Base-by-base conservation (phyloP, 2,797 vertebrate species). In the Dendrocincla tyrannina region DNA sequence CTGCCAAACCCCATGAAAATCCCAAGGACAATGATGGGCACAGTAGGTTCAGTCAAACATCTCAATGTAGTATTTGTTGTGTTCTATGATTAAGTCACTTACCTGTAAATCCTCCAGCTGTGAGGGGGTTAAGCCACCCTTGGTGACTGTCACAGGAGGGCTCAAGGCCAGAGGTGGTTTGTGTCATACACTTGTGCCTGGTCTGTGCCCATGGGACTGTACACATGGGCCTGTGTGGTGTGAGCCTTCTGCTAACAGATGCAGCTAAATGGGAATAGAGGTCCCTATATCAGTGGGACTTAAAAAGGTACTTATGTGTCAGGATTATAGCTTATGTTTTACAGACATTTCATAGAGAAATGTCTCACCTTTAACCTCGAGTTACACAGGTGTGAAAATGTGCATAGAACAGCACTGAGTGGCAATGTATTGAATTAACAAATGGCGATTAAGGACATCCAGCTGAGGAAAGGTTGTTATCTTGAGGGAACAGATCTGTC, bases 151-250 rank as follows among this genome's bases (percentile, higher is more conserved):
- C 12, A 3, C 37, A 66, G 33, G 20, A 37, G 56, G 44, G 25
- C 35, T 81, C 4, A 4, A 15, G 41, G 41, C 24, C 75, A 78
- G 30, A 30, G 20, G 33, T 39, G 47, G 4, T 7, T 7, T 41
- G 22, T 66, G 68, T 20, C 33, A 5, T 33, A 27, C 2, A 1
- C 32, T 37, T 53, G 49, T 56, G 33, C 62, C 55, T 10, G 5
- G 8, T 73, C 52, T 41, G n/a, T 69, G 67, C 47, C 1, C 0
- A 1, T 4, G n/a, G n/a, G 72, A 28, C 47, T 24, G 5, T 4
- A 25, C 17, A 24, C 2, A 0, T 47, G 55, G 32, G 11, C 7
- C 1, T 17, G 23, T 58, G 2, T 8, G 50, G 42, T 55, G 3
- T 4, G 13, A 81, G 16, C 53, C 18, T 3, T 42, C 77, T 85